Evolutionary conservation across 2,113 vertebrate species (phyloP).

Genomic region (Benitochromis conjunctus): DNA sequence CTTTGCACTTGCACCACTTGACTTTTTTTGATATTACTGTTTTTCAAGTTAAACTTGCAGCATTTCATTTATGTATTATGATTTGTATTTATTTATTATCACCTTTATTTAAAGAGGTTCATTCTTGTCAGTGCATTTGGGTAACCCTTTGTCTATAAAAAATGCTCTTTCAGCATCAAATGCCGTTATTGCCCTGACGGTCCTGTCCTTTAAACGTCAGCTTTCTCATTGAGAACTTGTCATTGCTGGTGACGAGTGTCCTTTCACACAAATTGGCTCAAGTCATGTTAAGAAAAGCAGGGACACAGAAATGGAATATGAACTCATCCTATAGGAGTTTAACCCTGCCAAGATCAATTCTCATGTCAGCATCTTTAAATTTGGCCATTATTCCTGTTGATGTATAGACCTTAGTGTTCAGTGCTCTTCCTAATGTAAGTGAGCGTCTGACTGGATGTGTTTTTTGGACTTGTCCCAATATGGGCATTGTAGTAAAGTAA

Average conservation of each 20-base stretch:
- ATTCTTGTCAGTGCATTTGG: not conserved
- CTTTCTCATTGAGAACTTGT: constrained; percentile 5
- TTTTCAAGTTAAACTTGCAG: not conserved
- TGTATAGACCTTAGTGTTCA: constrained; percentile 21
- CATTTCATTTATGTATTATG: not conserved
- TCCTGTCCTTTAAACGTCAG: constrained; percentile 21
- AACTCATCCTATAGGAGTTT: not conserved
- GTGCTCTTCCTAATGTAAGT: constrained; percentile 20
- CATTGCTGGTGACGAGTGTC: not conserved
- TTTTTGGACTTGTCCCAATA: constrained; percentile 22
- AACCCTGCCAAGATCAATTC: constrained; percentile 21
- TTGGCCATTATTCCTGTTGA: constrained; percentile 26
- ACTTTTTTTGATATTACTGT: not conserved
- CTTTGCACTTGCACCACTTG: not conserved
- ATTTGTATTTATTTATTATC: not conserved
- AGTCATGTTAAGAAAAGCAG: not conserved
- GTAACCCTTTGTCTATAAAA: constrained; percentile 3
- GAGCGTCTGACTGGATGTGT: constrained; percentile 7
- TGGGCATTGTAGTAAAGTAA: constrained; percentile 1
- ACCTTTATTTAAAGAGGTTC: not conserved
- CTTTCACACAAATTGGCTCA: constrained; percentile 14
- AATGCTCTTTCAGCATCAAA: constrained; percentile 1
- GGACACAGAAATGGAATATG: not conserved
- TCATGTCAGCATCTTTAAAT: not conserved
- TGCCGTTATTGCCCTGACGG: not conserved